Evolutionary conservation across 2,888 invertebrate genomes (phyloP).

Genomic region (Nemoura dubitans): DNA sequence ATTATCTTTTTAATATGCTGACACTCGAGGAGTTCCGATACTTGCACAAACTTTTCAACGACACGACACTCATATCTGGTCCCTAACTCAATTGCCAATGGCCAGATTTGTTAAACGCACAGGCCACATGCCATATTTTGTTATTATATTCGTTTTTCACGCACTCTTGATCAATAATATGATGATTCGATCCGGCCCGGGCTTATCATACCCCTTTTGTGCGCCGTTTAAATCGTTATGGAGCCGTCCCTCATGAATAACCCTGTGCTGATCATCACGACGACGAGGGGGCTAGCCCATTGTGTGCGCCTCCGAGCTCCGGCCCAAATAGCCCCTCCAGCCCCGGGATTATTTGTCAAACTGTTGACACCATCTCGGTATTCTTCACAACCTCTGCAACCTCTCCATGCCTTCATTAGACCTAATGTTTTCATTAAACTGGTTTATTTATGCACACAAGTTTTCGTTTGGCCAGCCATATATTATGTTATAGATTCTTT

Average conservation of each 20-base stretch:
- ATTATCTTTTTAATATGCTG: neutral
- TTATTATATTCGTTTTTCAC: slow-evolving; percentile 42
- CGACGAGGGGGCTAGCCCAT: slow-evolving; percentile 30
- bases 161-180: slow-evolving; percentile 47
- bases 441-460: slow-evolving; percentile 22
- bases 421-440: slow-evolving; percentile 16
- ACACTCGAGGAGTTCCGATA: neutral
- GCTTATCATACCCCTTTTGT: slow-evolving; percentile 45
- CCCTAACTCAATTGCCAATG: neutral
- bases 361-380: slow-evolving; percentile 36
- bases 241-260: slow-evolving; percentile 45
- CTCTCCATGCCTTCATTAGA: neutral
- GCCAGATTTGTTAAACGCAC: neutral
- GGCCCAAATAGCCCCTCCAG: neutral
- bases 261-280: slow-evolving; percentile 14
- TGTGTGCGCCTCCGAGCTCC: neutral
- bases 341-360: slow-evolving; percentile 25
- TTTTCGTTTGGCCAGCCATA: neutral
- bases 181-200: slow-evolving; percentile 29
- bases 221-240: slow-evolving; percentile 45
- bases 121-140: slow-evolving; percentile 18
- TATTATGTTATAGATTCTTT: neutral
- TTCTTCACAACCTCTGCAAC: neutral
- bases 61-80: no score
- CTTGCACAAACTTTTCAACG: neutral